phyloP scores from a whole-genome alignment of 2,888 invertebrate genomes.

The Agapetus fuscipes region DNA sequence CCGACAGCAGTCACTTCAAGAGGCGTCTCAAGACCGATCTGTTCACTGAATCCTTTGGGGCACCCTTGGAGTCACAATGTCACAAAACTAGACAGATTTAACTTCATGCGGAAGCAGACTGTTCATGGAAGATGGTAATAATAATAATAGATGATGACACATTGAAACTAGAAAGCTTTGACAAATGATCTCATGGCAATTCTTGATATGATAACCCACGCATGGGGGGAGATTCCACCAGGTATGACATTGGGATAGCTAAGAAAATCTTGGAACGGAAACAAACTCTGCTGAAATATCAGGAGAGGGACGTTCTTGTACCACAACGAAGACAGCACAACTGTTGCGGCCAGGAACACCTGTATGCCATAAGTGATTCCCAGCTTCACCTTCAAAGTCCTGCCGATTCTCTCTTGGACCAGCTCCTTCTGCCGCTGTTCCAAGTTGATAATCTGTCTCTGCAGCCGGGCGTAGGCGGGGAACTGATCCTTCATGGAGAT shows the following conservation, averaged over 20 bases:
- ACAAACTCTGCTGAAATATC: slow-evolving; percentile 33
- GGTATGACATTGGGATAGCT: slow-evolving; percentile 37
- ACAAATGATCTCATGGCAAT: slow-evolving; percentile 31
- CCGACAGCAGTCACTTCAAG: no score
- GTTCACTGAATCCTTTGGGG: no score
- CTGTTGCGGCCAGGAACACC: slow-evolving; percentile 29
- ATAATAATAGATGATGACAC: no score
- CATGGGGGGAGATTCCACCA: slow-evolving; percentile 38
- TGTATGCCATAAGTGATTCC: slow-evolving; percentile 33
- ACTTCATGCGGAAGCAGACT: no score
- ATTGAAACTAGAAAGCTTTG: not conserved
- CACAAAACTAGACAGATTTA: no score
- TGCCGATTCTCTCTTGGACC: slow-evolving; percentile 33
- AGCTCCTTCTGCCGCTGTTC: slow-evolving; percentile 38
- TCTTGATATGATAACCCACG: slow-evolving; percentile 41
- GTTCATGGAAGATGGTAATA: no score
- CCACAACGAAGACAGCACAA: slow-evolving; percentile 36
- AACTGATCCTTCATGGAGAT: slow-evolving; percentile 51
- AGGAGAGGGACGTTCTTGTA: slow-evolving; percentile 38
- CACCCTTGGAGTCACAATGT: no score
- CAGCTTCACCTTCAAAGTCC: slow-evolving; percentile 34
- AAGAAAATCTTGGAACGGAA: slow-evolving; percentile 34
- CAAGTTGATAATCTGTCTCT: slow-evolving; percentile 46
- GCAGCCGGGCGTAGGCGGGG: slow-evolving; percentile 48
- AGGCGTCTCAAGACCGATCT: no score